Percentiles rank a stretch among this genome's conserved stretches.
Evolutionary conservation across 2,797 vertebrate species (phyloP).

Genomic region (Pteropus rufus): DNA sequence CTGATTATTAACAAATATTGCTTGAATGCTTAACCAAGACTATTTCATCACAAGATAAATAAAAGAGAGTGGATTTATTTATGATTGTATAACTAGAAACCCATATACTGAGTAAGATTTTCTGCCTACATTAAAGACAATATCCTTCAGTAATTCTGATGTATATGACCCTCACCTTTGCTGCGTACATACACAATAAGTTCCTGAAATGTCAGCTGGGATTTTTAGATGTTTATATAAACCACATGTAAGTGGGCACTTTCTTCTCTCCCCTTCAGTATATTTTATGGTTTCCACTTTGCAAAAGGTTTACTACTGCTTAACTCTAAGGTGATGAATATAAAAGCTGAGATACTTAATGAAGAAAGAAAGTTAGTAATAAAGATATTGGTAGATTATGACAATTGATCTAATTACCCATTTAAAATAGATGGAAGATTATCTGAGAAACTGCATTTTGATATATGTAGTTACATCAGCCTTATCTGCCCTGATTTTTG

Average conservation of each 20-base stretch:
- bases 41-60: not conserved
- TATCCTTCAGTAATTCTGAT: not conserved
- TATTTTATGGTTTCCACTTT: not conserved
- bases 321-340: not conserved
- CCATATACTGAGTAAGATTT: not conserved
- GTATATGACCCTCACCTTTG: not conserved
- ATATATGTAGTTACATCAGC: too few species aligned
- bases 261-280: not conserved
- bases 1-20: not conserved
- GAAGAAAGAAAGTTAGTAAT: not conserved
- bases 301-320: not conserved
- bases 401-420: not conserved
- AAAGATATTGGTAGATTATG: not conserved
- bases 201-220: not conserved
- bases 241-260: not conserved
- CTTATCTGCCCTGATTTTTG: not conserved
- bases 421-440: not conserved
- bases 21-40: not conserved
- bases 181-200: not conserved
- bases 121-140: not conserved
- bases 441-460: not conserved
- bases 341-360: slow-evolving; percentile 5
- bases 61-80: not conserved
- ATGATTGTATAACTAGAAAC: not conserved
- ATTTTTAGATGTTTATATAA: not conserved